Base-by-base conservation (phyloP, 2,113 vertebrate genomes). In the Pluvialis apricaria region DNA sequence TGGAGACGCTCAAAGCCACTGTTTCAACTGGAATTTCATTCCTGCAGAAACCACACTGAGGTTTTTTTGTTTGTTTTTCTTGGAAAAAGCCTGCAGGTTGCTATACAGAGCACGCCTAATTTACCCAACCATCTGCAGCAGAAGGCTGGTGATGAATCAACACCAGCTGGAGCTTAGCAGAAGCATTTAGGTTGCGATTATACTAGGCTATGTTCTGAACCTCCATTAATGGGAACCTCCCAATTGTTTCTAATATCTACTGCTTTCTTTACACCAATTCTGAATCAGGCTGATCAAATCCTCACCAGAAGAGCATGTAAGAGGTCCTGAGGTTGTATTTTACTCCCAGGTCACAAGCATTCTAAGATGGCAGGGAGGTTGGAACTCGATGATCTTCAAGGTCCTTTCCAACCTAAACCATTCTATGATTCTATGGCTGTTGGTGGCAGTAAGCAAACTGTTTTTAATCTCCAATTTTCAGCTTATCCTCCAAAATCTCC, bases 101-200 rank as follows among this genome's bases (percentile, higher is more conserved):
- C 68, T 91, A 86, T 78, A 91, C 82, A 93, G 11, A 88, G 47
- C 64, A 25, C 8, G 94, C 66, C 34, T 66, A n/a, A 88, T 90
- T 94, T 95, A 85, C 66, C 54, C 86, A 97, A 0, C 78, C 78
- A 92, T 94, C 92, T 96, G 93, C 70, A 95, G 71, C 54, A 95
- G 85, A 92, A 91, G 54, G 58, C n/a, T 97, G 82, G 58, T 94
- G 66, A 62, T 3, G 34, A 95, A 91, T 94, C 91, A 91, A 93
- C 75, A 95, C 92, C 96, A 96, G 82, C 54, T 92, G 93, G 87
- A 90, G 62, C 75, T 69, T 42, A 94, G 71, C 71, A 87, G 54
- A 91, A 85, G 11, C 18, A 52, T 57, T 82, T 32, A 57, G 13
- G 34, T 49, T 90, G 61, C 54, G 82, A 7, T 71, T 75, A 72